phyloP scores from a whole-genome alignment of 2,888 invertebrate genomes.

The Smittia aterrima region DNA sequence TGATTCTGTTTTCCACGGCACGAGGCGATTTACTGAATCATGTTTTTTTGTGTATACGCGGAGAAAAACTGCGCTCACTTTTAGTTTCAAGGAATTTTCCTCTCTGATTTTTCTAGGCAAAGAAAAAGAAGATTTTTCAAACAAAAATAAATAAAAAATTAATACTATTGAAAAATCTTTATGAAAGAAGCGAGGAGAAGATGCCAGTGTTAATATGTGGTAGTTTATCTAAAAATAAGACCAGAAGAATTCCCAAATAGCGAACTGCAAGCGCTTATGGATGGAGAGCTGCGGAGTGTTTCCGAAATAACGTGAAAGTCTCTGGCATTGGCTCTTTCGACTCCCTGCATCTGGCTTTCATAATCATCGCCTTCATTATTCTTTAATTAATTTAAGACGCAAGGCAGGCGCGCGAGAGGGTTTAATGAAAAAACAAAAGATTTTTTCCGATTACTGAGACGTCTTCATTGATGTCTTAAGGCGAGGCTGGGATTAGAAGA shows the following conservation, averaged over 20 bases:
- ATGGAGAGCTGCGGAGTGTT: conserved; percentile 22
- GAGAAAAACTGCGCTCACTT: not conserved
- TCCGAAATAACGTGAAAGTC: conserved; percentile 19
- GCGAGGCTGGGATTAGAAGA: not conserved
- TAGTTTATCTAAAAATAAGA: conserved; percentile 16
- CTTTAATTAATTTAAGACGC: conserved; percentile 38
- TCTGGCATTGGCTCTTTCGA: not conserved
- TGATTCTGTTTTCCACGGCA: conserved; percentile 40
- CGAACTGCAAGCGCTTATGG: conserved; percentile 17
- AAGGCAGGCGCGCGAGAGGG: conserved; percentile 10
- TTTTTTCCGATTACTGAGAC: not conserved
- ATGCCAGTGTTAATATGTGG: conserved; percentile 4
- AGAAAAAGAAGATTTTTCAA: conserved; percentile 18
- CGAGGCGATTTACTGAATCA: conserved; percentile 39
- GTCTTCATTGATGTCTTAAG: conserved; percentile 10
- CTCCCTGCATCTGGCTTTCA: conserved; percentile 29
- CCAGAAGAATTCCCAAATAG: conserved; percentile 6
- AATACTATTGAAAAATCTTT: conserved; percentile 15
- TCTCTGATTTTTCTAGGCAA: not conserved
- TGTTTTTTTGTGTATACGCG: conserved; percentile 36
- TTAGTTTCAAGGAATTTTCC: conserved; percentile 37
- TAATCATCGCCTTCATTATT: conserved; percentile 41
- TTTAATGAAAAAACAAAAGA: conserved; percentile 21
- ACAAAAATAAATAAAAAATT: conserved; percentile 27
- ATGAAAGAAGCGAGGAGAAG: not conserved